Conservation (phyloP, 2,888 invertebrate genomes). For the Hedychridium roseum region DNA sequence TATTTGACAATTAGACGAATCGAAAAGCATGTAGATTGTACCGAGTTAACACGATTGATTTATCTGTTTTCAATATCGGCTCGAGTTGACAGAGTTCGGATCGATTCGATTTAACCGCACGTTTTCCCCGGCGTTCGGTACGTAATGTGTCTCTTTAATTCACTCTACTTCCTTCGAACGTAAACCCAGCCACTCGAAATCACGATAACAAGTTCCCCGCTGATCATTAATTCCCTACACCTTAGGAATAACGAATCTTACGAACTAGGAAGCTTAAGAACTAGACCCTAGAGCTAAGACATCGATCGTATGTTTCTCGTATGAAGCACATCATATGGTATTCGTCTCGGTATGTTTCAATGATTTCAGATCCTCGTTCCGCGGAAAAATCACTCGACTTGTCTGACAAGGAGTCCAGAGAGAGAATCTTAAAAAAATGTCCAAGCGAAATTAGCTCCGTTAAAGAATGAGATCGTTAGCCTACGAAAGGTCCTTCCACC, state of each 20-base stretch:
- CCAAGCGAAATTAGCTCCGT: too few relatives aligned
- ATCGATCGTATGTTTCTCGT: constrained; percentile 36
- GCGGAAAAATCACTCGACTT: constrained; percentile 17
- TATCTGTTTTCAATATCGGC: too few relatives aligned
- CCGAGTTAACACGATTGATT: too few relatives aligned
- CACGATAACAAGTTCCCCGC: neutral
- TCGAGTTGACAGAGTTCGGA: too few relatives aligned
- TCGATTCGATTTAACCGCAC: too few relatives aligned
- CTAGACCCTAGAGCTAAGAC: constrained; percentile 9
- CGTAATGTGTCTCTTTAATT: neutral
- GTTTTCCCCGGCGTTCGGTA: too few relatives aligned
- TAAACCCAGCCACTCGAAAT: neutral
- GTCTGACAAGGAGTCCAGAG: too few relatives aligned
- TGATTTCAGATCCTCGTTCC: constrained; percentile 4
- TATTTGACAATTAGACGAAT: too few relatives aligned
- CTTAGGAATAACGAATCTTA: constrained; percentile 19
- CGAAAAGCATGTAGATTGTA: too few relatives aligned
- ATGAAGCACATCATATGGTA: constrained; percentile 33
- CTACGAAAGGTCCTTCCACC: constrained; percentile 22
- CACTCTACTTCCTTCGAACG: neutral
- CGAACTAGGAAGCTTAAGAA: constrained; percentile 10
- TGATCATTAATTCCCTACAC: neutral
- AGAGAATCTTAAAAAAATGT: too few relatives aligned
- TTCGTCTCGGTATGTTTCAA: constrained; percentile 15
- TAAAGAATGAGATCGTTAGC: too few relatives aligned